Conservation (phyloP, 2,888 invertebrate genomes). For the Drosophila limbata region DNA sequence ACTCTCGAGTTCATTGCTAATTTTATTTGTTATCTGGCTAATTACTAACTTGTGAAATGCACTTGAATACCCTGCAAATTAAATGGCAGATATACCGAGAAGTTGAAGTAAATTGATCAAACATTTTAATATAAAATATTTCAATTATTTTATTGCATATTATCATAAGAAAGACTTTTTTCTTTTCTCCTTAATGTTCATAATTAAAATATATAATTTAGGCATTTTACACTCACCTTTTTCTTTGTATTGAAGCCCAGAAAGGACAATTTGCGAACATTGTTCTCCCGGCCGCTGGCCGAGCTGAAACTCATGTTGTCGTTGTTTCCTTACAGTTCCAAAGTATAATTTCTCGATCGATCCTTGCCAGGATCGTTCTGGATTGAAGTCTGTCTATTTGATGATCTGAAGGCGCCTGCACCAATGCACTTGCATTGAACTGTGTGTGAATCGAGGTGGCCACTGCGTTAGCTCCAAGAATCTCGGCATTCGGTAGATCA, state of each 20-base stretch:
- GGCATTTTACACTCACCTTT: constrained; percentile 83
- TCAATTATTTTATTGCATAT: neutral
- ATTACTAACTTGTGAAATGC: constrained; percentile 15
- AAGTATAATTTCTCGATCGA: constrained; percentile 3
- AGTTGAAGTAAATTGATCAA: neutral
- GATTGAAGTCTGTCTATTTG: constrained; percentile 51
- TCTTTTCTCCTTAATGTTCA: too few species aligned
- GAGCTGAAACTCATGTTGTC: constrained; percentile 83
- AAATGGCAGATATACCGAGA: neutral
- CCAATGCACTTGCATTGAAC: constrained; percentile 62
- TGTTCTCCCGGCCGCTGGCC: constrained; percentile 86
- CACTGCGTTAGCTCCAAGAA: constrained; percentile 74
- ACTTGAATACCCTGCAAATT: constrained; percentile 7
- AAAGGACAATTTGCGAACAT: constrained; percentile 90
- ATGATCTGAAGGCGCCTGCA: constrained; percentile 59
- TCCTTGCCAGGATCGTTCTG: neutral
- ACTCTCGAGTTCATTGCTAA: constrained; percentile 10
- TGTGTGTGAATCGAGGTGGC: constrained; percentile 51
- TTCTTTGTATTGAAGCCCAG: constrained; percentile 88
- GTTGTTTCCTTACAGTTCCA: constrained; percentile 1
- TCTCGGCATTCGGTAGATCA: constrained; percentile 79
- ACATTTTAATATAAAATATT: neutral
- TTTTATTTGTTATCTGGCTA: constrained; percentile 22
- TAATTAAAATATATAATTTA: constrained; percentile 27
- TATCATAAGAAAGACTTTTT: neutral